These are phyloP conservation scores for Tupaia chinensis DNA, from an alignment of 2,113 vertebrate species.

Conservation along the genomic window DNA sequence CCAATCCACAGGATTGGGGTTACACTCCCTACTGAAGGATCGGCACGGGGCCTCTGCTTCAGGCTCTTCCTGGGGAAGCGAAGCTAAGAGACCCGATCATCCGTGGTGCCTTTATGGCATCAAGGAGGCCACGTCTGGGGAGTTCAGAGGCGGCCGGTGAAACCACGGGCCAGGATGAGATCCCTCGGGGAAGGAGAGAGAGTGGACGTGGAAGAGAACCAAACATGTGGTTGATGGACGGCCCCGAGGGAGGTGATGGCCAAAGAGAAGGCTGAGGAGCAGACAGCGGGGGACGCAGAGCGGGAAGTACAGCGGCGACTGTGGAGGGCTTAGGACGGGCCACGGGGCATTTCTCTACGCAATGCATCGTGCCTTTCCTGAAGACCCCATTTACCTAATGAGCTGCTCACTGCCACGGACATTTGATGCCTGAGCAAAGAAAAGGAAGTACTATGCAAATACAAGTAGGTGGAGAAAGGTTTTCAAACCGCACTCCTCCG, in stretches of 20 bases:
- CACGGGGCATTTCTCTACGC: neutral
- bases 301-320: neutral
- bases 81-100: neutral
- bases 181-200: neutral
- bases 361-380: too few relatives aligned
- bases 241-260: neutral
- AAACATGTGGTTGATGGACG: neutral
- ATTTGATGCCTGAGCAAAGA: neutral
- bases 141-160: neutral
- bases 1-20: neutral
- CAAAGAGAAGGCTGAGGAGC: neutral
- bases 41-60: neutral
- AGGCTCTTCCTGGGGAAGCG: neutral
- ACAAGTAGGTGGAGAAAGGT: neutral
- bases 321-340: neutral
- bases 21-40: neutral
- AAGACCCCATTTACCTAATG: neutral
- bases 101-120: neutral
- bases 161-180: neutral
- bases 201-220: neutral
- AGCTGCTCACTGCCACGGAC: neutral
- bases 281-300: neutral
- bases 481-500: neutral
- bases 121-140: neutral
- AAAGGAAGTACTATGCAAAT: slow-evolving; percentile 27